Conservation (phyloP, 2,797 vertebrate species). For the Acanthurus leucopareius region DNA sequence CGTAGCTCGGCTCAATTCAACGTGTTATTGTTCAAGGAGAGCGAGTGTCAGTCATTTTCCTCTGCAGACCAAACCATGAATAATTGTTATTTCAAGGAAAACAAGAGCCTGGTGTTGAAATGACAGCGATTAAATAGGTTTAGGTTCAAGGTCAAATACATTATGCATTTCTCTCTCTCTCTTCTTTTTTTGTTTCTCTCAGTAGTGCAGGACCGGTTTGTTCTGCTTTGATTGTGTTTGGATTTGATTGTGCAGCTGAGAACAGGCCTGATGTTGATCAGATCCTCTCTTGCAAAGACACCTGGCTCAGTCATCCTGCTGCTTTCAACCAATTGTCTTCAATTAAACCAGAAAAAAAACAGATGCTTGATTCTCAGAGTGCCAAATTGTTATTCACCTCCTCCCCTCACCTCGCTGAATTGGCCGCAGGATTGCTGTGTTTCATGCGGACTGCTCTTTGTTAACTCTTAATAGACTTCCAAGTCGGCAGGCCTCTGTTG, state of each 20-base stretch:
- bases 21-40: conserved; percentile 70
- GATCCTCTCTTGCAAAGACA: conserved; percentile 10
- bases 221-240: conserved; percentile 42
- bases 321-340: conserved; percentile 51
- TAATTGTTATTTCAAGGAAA: conserved; percentile 72
- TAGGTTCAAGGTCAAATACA: conserved; percentile 56
- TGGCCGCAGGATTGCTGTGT: conserved; percentile 47
- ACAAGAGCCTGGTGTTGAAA: conserved; percentile 53
- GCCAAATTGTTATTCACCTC: conserved; percentile 66
- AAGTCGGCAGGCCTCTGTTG: conserved; percentile 60
- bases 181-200: conserved; percentile 34
- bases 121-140: conserved; percentile 69
- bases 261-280: conserved; percentile 10
- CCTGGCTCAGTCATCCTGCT: conserved; percentile 14
- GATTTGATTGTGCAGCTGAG: conserved; percentile 20
- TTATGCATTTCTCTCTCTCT: conserved; percentile 22
- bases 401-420: conserved; percentile 58
- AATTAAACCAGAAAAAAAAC: conserved; percentile 57
- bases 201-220: conserved; percentile 16
- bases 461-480: conserved; percentile 79
- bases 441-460: conserved; percentile 64
- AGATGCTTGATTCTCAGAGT: conserved; percentile 48
- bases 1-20: conserved; percentile 67
- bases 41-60: conserved; percentile 75
- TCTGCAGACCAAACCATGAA: conserved; percentile 66